Conservation (phyloP, 2,888 invertebrate species). For the Sesamia inferens region DNA sequence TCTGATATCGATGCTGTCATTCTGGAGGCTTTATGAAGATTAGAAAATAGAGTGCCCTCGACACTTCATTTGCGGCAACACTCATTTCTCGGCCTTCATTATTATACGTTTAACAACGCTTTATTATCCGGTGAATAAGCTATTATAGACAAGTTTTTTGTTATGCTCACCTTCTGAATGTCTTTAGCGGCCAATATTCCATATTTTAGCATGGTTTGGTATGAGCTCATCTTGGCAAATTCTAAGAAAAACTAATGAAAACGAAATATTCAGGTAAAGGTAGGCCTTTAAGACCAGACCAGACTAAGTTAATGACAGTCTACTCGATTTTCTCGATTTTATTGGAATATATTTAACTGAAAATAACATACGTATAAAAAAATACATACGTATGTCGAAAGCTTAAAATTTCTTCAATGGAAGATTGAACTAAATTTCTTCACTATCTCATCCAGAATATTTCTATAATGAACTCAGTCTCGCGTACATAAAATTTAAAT, state of each 20-base stretch:
- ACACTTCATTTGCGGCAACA: slow-evolving; percentile 61
- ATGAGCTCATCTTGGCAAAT: not conserved
- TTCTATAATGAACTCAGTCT: slow-evolving; percentile 86
- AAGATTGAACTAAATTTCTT: slow-evolving; percentile 63
- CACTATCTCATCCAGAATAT: slow-evolving; percentile 80
- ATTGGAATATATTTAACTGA: not conserved
- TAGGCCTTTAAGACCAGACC: not conserved
- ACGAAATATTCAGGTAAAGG: not conserved
- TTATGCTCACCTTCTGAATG: slow-evolving; percentile 1
- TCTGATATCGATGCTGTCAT: slow-evolving; percentile 80
- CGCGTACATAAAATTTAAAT: slow-evolving; percentile 88
- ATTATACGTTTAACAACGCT: slow-evolving; percentile 32
- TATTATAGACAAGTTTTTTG: slow-evolving; percentile 25
- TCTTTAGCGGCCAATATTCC: not conserved
- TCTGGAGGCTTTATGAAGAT: slow-evolving; percentile 85
- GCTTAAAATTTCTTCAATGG: slow-evolving; percentile 4
- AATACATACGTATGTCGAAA: no score
- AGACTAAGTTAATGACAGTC: not conserved
- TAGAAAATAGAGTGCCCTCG: slow-evolving; percentile 82
- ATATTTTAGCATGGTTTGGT: not conserved
- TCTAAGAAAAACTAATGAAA: not conserved
- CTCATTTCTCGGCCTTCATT: slow-evolving; percentile 41
- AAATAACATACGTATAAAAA: not conserved
- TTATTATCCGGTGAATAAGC: slow-evolving; percentile 44
- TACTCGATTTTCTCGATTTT: not conserved